These are phyloP conservation scores for Palloptera scutellata DNA, from an alignment of 2,888 invertebrate genomes.

Conservation along the genomic window DNA sequence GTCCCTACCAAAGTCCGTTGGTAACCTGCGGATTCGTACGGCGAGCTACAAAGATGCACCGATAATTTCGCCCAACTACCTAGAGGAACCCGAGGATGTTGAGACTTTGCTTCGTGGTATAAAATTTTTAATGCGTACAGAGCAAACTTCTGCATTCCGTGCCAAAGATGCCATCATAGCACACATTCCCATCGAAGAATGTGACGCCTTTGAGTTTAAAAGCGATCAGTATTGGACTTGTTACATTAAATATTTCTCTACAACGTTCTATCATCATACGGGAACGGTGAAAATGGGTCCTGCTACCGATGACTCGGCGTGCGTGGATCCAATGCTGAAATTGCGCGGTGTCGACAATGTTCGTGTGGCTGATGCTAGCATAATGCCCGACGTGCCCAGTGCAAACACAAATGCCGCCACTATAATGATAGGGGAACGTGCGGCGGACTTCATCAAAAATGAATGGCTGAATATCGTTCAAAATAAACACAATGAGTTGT, in stretches of 20 bases:
- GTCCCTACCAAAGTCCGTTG: conserved; percentile 66
- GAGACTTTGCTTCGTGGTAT: conserved; percentile 66
- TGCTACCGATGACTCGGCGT: conserved; percentile 68
- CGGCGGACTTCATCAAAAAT: conserved; percentile 68
- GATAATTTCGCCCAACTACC: conserved; percentile 72
- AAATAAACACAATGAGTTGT: conserved; percentile 4
- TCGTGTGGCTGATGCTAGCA: conserved; percentile 77
- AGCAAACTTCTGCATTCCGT: conserved; percentile 62
- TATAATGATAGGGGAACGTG: conserved; percentile 85
- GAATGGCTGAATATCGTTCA: conserved; percentile 45
- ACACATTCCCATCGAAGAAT: conserved; percentile 48
- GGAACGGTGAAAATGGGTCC: conserved; percentile 80
- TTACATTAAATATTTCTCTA: conserved; percentile 70
- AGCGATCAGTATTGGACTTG: conserved; percentile 72
- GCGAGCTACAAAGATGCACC: conserved; percentile 69
- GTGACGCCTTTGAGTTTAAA: conserved; percentile 46
- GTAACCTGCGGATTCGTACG: conserved; percentile 67
- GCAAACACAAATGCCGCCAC: conserved; percentile 85
- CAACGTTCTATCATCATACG: conserved; percentile 74
- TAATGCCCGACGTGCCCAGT: conserved; percentile 79
- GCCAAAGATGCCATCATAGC: conserved; percentile 52
- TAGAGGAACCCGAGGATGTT: conserved; percentile 69
- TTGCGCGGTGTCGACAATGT: conserved; percentile 72
- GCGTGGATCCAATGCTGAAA: conserved; percentile 72
- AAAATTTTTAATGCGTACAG: conserved; percentile 57